A percentile compares a stretch with the other conserved stretches of the same genome.
These are phyloP conservation scores for Novumbra hubbsi DNA, from an alignment of 2,797 vertebrate species.

Conservation along the genomic window DNA sequence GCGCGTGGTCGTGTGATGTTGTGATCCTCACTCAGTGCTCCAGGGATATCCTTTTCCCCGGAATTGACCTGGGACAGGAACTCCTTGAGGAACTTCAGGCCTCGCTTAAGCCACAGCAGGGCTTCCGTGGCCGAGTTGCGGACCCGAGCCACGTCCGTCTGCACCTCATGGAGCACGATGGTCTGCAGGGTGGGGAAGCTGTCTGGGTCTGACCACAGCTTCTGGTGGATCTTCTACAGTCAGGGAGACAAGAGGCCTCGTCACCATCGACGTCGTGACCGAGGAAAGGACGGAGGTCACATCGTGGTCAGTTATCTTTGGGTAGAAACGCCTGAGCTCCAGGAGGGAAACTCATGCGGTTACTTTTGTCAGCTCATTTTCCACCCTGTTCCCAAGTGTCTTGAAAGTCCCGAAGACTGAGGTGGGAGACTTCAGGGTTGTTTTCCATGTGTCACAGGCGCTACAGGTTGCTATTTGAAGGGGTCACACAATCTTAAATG, in stretches of 20 bases:
- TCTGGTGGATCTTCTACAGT: slow-evolving; percentile 93
- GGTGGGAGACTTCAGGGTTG: too few species aligned
- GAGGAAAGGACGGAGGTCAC: background rate
- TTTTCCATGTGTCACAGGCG: too few species aligned
- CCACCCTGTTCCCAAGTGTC: background rate
- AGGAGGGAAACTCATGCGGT: too few species aligned
- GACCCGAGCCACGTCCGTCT: slow-evolving; percentile 78
- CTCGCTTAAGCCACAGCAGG: slow-evolving; percentile 93
- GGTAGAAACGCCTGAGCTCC: background rate
- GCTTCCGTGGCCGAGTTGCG: slow-evolving; percentile 96
- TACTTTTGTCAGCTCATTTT: too few species aligned
- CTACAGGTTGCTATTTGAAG: too few species aligned
- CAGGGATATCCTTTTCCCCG: slow-evolving; percentile 88
- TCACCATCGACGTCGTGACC: background rate
- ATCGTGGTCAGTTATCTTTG: too few species aligned
- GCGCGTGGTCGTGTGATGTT: background rate
- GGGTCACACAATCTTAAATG: too few species aligned
- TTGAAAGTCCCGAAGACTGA: background rate
- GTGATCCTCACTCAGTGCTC: slow-evolving; percentile 86
- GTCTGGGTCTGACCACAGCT: slow-evolving; percentile 85
- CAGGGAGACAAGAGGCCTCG: background rate
- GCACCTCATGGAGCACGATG: slow-evolving; percentile 90
- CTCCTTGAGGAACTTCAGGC: slow-evolving; percentile 94
- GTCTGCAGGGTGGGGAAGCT: slow-evolving; percentile 92
- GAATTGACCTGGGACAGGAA: slow-evolving; percentile 89